These are phyloP conservation scores for Spilosoma lubricipeda DNA, from an alignment of 2,888 invertebrate species.

Conservation along the genomic window DNA sequence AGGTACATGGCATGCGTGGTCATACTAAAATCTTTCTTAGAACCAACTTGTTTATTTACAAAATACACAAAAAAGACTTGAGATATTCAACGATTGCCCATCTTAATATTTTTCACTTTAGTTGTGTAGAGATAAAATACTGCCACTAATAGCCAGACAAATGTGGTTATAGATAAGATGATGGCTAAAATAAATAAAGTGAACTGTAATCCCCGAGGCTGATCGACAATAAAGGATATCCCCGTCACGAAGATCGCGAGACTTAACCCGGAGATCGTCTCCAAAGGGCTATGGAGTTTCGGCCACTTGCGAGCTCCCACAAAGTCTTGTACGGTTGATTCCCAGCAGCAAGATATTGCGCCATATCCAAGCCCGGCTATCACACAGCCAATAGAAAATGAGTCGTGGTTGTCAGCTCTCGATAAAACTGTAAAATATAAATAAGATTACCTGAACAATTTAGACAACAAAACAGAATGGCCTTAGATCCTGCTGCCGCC, in stretches of 20 bases:
- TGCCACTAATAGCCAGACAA: conserved; percentile 71
- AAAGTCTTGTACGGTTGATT: conserved; percentile 78
- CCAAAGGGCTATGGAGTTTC: conserved; percentile 79
- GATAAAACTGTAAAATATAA: conserved; percentile 70
- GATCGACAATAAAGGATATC: conserved; percentile 64
- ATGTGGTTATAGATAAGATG: conserved; percentile 62
- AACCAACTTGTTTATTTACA: background rate
- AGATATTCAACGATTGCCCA: conserved; percentile 55
- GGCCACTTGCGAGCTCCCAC: conserved; percentile 82
- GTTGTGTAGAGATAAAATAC: conserved; percentile 65
- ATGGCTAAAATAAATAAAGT: conserved; percentile 71
- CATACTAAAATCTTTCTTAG: background rate
- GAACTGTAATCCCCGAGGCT: conserved; percentile 67
- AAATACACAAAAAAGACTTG: background rate
- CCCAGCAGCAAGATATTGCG: conserved; percentile 79
- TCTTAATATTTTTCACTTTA: conserved; percentile 65
- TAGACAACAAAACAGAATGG: background rate
- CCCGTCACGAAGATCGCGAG: conserved; percentile 68
- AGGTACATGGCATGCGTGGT: background rate
- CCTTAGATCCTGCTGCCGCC: background rate
- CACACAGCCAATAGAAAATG: conserved; percentile 81
- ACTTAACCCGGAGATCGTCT: conserved; percentile 74
- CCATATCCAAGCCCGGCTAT: conserved; percentile 84
- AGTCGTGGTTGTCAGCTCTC: conserved; percentile 74
- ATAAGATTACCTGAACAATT: background rate